Evolutionary conservation across 2,888 invertebrate species (phyloP).

Genomic region (Pyralis farinalis): DNA sequence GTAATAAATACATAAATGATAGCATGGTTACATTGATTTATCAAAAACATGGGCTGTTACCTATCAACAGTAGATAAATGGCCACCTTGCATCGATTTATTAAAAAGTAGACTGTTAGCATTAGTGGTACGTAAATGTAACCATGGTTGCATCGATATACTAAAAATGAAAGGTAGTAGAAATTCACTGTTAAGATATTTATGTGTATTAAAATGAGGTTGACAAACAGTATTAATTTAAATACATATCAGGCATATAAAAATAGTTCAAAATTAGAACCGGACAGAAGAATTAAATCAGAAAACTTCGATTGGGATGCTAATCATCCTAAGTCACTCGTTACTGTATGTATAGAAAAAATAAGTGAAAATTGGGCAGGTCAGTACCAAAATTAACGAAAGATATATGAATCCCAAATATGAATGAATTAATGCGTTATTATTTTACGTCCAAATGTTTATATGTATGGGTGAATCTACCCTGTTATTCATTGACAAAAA

Average conservation of each 20-base stretch:
- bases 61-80: too few species aligned
- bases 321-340: constrained; percentile 68
- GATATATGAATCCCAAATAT: too few species aligned
- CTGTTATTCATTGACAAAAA: too few species aligned
- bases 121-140: too few species aligned
- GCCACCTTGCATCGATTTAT: too few species aligned
- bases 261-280: constrained; percentile 53
- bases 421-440: too few species aligned
- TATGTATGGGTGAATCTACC: too few species aligned
- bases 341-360: constrained; percentile 65
- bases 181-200: not conserved
- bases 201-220: constrained; percentile 37
- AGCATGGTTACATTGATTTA: too few species aligned
- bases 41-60: too few species aligned
- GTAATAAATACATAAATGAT: too few species aligned
- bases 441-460: too few species aligned
- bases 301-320: constrained; percentile 76
- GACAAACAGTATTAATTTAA: constrained; percentile 58
- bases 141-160: constrained; percentile 3
- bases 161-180: not conserved
- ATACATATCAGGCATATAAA: constrained; percentile 64
- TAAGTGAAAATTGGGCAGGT: constrained; percentile 72
- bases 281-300: constrained; percentile 63
- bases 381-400: constrained; percentile 18
- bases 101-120: too few species aligned